phyloP scores from a whole-genome alignment of 2,113 vertebrate genomes.

The Uria lomvia region DNA sequence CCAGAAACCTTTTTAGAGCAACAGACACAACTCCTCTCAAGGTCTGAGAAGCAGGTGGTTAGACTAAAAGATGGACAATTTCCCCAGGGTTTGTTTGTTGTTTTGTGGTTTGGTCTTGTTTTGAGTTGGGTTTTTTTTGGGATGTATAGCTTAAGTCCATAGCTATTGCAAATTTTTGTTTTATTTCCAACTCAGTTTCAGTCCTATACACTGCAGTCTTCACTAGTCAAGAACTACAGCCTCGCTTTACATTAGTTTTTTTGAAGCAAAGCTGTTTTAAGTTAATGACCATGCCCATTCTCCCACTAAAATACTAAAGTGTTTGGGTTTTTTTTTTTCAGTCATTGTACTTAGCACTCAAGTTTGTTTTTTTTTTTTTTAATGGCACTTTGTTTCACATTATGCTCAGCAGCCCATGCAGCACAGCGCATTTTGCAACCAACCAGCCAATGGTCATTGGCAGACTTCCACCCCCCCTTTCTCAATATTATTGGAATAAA shows the following conservation, averaged over 20 bases:
- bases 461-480: background rate
- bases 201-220: conserved; percentile 10
- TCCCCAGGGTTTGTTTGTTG: background rate
- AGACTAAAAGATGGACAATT: background rate
- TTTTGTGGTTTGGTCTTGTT: background rate
- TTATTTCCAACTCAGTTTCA: background rate
- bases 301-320: conserved; percentile 52
- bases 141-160: background rate
- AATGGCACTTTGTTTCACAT: conserved; percentile 76
- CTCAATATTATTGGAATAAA: conserved; percentile 20
- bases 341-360: conserved; percentile 69
- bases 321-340: conserved; percentile 26
- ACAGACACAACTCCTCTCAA: background rate
- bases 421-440: conserved; percentile 58
- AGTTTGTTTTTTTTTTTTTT: conserved; percentile 60
- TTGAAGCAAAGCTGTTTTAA: conserved; percentile 60
- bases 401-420: conserved; percentile 75
- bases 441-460: conserved; percentile 31
- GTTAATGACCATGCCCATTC: conserved; percentile 65
- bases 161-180: background rate
- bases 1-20: background rate
- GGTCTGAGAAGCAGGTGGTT: background rate
- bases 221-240: conserved; percentile 31
- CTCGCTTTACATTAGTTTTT: conserved; percentile 25
- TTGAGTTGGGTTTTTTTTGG: background rate